A percentile compares a stretch with the other conserved stretches of the same genome.
These are phyloP conservation scores for Ophraella communa DNA, from an alignment of 2,888 invertebrate genomes.

Conservation along the genomic window DNA sequence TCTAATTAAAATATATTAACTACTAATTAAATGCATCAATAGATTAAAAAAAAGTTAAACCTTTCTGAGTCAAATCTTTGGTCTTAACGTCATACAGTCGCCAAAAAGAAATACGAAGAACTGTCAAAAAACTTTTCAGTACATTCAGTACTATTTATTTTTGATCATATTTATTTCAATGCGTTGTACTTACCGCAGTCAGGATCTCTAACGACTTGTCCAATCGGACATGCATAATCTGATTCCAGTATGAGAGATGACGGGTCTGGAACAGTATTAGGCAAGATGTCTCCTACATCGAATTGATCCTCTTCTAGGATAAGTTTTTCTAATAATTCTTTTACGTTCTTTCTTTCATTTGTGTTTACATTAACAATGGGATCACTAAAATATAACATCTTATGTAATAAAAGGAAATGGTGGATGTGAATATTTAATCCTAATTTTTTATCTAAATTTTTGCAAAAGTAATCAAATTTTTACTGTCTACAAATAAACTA, in stretches of 20 bases:
- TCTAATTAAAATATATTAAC: no score
- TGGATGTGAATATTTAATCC: not conserved
- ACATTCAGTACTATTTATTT: no score
- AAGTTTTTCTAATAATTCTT: constrained; percentile 83
- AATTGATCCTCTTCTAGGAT: constrained; percentile 94
- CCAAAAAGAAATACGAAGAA: no score
- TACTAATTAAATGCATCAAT: no score
- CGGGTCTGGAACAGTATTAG: constrained; percentile 93
- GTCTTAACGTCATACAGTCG: no score
- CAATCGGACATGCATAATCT: constrained; percentile 90
- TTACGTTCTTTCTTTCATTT: constrained; percentile 85
- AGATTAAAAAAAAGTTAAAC: no score
- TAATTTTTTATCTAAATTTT: not conserved
- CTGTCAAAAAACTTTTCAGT: no score
- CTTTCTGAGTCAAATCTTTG: no score
- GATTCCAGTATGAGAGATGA: constrained; percentile 86
- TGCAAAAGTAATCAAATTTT: no score
- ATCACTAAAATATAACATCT: constrained; percentile 67
- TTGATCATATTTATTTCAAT: no score
- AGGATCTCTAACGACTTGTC: constrained; percentile 92
- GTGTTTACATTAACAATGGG: constrained; percentile 86
- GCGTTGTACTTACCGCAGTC: constrained; percentile 83
- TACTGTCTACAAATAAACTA: no score
- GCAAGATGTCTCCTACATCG: constrained; percentile 89
- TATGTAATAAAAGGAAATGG: not conserved